A percentile compares a stretch with the other conserved stretches of the same genome.
These are phyloP conservation scores for Hippocampus mohnikei DNA, from an alignment of 2,113 vertebrate genomes.

Conservation along the genomic window DNA sequence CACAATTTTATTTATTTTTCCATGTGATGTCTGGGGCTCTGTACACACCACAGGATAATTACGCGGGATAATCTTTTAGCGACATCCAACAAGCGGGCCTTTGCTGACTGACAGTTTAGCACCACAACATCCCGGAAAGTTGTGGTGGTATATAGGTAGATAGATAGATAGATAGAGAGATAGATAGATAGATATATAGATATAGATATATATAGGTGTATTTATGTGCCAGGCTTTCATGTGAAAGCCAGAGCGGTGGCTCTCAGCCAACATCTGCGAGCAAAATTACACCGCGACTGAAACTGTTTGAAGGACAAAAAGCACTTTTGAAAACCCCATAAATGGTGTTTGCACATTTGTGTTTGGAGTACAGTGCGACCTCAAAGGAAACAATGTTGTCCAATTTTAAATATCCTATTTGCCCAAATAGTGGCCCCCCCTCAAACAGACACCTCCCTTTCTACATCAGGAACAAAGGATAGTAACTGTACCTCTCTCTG, in stretches of 20 bases:
- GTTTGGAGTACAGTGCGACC: neutral
- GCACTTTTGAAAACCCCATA: slow-evolving; percentile 4
- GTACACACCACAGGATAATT: neutral
- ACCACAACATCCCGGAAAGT: no score
- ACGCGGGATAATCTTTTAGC: neutral
- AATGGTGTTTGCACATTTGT: slow-evolving; percentile 1
- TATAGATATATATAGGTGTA: neutral
- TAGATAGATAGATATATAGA: neutral
- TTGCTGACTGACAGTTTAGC: neutral
- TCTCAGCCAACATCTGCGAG: slow-evolving; percentile 17
- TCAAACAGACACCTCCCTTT: neutral
- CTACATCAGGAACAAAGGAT: neutral
- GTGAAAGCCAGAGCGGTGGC: slow-evolving; percentile 13
- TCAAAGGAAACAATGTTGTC: neutral
- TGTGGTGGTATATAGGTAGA: no score
- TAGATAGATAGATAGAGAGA: neutral
- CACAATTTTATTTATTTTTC: neutral
- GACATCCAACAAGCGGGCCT: no score
- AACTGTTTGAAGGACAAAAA: slow-evolving; percentile 11
- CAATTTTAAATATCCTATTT: neutral
- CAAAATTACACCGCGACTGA: slow-evolving; percentile 7
- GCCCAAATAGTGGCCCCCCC: neutral
- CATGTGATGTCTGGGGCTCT: neutral
- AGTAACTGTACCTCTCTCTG: neutral
- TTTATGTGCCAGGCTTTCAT: slow-evolving; percentile 8